Evolutionary conservation across 2,797 vertebrate genomes (phyloP), one percentile per base, ranked within the genome.

Genomic region (Triplophysa yarkandensis): DNA sequence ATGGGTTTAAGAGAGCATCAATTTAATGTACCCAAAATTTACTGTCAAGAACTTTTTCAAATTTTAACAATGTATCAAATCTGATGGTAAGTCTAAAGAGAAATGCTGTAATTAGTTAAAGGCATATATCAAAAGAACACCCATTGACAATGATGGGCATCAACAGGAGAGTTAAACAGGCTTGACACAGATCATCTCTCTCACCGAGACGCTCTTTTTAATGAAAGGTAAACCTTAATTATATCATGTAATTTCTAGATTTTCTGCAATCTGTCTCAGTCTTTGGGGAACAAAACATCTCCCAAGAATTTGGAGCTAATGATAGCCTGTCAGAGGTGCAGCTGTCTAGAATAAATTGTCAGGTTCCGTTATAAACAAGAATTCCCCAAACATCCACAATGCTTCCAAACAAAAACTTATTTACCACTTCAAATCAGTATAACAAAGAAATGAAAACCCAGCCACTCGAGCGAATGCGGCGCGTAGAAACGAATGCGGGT

Each of bases 271-370:
- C 91, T 92, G 89, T 92, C 87, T 88, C 76, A 82, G 88, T 88
- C 91, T 86, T 86, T 48, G 43, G 92, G 89, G 91, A 92, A 84
- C 82, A 80, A 85, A 88, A 83, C 87, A 89, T 83, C 82, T 91
- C 91, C 89, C 90, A 87, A 92, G 90, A 90, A 92, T 93, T 91
- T 85, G 79, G 85, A 78, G 83, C 90, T 93, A 93, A 93, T 93
- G 91, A 92, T 90, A 90, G 88, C 86, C 92, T 92, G 92, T 93
- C 92, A 93, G 84, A 85, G 82, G 85, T 88, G 90, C 91, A 93
- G 91, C 91, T 93, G 92, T 92, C 91, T 91, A 88, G 88, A 91
- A 93, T 92, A 91, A 92, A 92, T 93, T 84, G 87, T 91, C 85
- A 87, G 82, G 83, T 87, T 89, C 85, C 71, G 82, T 86, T 88